phyloP scores from a whole-genome alignment of 2,113 vertebrate genomes.

The Chamaea fasciata region DNA sequence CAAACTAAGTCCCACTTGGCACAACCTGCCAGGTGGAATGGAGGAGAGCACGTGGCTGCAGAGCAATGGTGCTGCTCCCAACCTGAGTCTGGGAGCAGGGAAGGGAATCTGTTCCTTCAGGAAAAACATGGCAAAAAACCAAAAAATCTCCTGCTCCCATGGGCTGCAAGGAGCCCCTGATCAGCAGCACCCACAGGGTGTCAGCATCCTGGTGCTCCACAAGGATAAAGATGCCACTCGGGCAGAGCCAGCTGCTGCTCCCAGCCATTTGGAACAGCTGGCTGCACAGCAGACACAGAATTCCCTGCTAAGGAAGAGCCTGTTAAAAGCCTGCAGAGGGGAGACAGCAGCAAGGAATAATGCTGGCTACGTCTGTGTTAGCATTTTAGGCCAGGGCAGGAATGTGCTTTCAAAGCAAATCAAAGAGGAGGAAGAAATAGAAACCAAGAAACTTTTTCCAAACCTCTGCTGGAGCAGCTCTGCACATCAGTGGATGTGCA shows the following conservation, averaged over 20 bases:
- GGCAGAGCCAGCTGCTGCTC: background rate
- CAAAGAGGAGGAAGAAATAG: background rate
- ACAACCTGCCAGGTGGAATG: background rate
- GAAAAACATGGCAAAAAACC: background rate
- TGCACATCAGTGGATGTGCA: background rate
- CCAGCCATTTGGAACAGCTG: background rate
- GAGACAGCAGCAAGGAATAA: background rate
- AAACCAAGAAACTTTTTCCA: background rate
- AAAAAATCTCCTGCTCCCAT: background rate
- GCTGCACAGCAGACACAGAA: background rate
- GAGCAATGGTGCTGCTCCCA: background rate
- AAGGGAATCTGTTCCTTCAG: background rate
- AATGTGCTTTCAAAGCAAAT: background rate
- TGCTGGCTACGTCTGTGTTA: background rate
- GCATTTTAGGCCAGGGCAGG: background rate
- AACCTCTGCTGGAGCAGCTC: background rate
- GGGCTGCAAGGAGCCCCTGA: background rate
- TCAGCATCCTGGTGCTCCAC: fast-evolving
- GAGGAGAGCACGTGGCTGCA: background rate
- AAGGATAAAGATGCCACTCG: background rate
- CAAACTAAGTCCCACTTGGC: background rate
- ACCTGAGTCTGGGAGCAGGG: background rate
- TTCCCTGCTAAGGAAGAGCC: background rate
- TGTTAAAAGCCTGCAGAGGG: background rate
- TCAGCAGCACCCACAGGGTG: background rate